Percentiles rank a stretch among this genome's conserved stretches.
These are phyloP conservation scores for Ormyrus pomaceus DNA, from an alignment of 2,888 invertebrate genomes.

Conservation along the genomic window DNA sequence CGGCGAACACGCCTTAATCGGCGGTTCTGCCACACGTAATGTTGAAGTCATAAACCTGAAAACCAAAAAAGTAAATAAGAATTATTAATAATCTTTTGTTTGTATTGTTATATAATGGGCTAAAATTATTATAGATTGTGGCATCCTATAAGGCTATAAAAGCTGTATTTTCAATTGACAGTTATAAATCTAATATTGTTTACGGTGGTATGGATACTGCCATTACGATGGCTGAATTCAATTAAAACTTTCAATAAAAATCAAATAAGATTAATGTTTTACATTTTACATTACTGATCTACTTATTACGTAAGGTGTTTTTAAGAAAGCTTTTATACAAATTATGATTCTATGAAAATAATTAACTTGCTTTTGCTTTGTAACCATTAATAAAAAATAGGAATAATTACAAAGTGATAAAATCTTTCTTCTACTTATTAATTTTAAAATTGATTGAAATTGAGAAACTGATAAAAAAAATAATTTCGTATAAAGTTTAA, in stretches of 20 bases:
- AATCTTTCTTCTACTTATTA: too few species aligned
- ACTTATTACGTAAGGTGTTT: too few species aligned
- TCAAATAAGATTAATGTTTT: too few species aligned
- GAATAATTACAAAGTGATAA: too few species aligned
- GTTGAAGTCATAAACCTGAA: constrained; percentile 71
- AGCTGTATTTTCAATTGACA: constrained; percentile 69
- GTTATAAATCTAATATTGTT: constrained; percentile 62
- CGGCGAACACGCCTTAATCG: constrained; percentile 67
- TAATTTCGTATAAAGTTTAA: too few species aligned
- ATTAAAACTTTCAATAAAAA: background rate
- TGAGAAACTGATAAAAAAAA: too few species aligned
- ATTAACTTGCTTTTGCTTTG: too few species aligned
- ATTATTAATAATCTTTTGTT: background rate
- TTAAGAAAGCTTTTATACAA: too few species aligned
- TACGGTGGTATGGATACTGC: constrained; percentile 71
- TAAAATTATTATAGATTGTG: constrained; percentile 63
- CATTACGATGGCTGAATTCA: constrained; percentile 50
- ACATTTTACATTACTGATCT: too few species aligned
- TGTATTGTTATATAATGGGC: background rate
- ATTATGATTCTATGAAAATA: too few species aligned
- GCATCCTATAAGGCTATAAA: constrained; percentile 66
- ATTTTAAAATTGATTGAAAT: too few species aligned
- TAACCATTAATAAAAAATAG: too few species aligned
- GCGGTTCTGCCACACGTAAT: constrained; percentile 70
- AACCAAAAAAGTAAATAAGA: constrained; percentile 58